Evolutionary conservation across 2,113 vertebrate species (phyloP).

Genomic region (Microtus montanus): DNA sequence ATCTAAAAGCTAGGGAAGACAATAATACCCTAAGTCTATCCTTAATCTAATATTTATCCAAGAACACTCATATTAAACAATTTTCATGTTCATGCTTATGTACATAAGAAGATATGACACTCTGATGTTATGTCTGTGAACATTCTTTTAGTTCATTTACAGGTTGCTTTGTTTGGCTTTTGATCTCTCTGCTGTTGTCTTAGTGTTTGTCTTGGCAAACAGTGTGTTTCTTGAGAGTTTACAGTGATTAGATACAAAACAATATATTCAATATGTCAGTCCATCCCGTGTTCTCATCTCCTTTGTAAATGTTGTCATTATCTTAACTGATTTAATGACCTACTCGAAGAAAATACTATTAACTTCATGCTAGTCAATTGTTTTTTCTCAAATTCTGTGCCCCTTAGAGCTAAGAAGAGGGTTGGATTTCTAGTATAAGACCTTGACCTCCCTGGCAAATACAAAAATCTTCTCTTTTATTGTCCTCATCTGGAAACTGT

Average conservation of each 20-base stretch:
- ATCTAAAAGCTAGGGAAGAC: not conserved
- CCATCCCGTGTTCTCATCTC: not conserved
- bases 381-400: not conserved
- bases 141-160: not conserved
- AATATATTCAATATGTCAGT: not conserved
- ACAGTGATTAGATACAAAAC: not conserved
- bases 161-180: not conserved
- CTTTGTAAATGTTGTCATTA: not conserved
- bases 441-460: not conserved
- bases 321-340: not conserved
- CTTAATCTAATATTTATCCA: not conserved
- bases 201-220: not conserved
- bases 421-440: not conserved
- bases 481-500: not conserved
- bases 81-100: not conserved
- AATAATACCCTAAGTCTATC: not conserved
- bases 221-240: not conserved
- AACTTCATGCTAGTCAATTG: rapidly evolving
- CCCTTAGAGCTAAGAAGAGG: rapidly evolving
- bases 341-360: not conserved
- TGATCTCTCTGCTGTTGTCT: not conserved
- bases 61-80: not conserved
- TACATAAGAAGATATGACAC: not conserved
- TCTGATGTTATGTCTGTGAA: not conserved
- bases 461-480: not conserved